phyloP scores from a whole-genome alignment of 2,113 vertebrate genomes.

The Chlorodrepanis virens region DNA sequence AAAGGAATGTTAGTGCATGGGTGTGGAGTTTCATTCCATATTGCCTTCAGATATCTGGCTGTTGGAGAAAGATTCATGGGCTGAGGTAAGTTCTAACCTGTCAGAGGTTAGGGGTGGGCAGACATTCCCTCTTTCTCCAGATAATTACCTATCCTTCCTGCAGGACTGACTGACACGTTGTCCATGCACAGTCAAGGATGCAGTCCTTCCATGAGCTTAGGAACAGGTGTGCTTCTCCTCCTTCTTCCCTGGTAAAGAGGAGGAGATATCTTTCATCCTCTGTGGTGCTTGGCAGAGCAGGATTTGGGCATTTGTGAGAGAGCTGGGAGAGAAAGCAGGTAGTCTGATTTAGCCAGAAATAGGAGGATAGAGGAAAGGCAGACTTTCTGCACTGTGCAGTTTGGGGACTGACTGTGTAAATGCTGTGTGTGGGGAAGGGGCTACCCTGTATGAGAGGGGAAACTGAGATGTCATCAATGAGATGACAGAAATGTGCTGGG shows the following conservation, averaged over 20 bases:
- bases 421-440: background rate
- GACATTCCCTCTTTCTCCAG: background rate
- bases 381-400: fast-evolving
- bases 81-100: background rate
- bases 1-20: background rate
- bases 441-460: background rate
- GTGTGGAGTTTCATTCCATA: background rate
- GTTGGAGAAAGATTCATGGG: background rate
- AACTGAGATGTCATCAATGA: background rate
- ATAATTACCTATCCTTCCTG: background rate
- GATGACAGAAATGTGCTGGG: background rate
- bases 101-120: background rate
- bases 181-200: fast-evolving
- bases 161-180: background rate
- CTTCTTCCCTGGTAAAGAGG: background rate
- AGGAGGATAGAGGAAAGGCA: background rate
- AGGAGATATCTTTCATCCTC: background rate
- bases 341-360: background rate
- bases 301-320: background rate
- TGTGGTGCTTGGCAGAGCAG: background rate
- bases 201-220: background rate
- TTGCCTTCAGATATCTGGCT: background rate
- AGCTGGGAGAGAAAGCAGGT: background rate
- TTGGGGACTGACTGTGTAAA: background rate
- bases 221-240: background rate